phyloP scores from a whole-genome alignment of 2,797 vertebrate genomes.

The Protosalanx chinensis region DNA sequence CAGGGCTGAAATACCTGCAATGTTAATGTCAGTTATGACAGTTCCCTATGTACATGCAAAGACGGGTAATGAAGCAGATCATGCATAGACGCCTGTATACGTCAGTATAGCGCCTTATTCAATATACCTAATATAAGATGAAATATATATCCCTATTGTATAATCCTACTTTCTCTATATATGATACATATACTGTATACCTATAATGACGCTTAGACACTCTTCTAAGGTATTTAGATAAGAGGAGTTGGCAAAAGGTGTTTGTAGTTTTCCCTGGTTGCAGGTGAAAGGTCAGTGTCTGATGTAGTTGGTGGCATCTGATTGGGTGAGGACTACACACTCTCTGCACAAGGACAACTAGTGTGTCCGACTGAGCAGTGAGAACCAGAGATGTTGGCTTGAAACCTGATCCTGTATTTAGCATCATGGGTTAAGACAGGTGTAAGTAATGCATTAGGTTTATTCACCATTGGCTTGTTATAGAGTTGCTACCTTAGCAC shows the following conservation, averaged over 20 bases:
- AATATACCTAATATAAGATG: constrained; percentile 75
- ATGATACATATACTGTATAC: constrained; percentile 75
- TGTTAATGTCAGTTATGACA: not conserved
- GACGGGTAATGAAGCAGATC: constrained; percentile 49
- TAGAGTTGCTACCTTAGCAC: not conserved
- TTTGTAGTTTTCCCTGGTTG: constrained; percentile 50
- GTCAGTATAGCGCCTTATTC: constrained; percentile 77
- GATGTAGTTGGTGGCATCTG: constrained; percentile 14
- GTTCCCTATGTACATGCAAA: constrained; percentile 32
- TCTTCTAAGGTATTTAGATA: constrained; percentile 69
- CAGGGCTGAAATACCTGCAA: not conserved
- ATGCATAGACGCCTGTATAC: constrained; percentile 72
- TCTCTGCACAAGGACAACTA: not conserved
- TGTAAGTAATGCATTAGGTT: not conserved
- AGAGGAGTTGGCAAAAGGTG: constrained; percentile 51
- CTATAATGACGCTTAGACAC: constrained; percentile 72
- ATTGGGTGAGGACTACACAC: not conserved
- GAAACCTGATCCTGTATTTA: not conserved
- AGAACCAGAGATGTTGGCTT: not conserved
- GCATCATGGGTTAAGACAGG: not conserved
- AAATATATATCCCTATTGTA: constrained; percentile 76
- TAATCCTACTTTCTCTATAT: constrained; percentile 73
- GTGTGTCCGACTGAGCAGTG: not conserved
- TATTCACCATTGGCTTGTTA: not conserved
- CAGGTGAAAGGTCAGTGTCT: constrained; percentile 22